Evolutionary conservation across 2,113 vertebrate species (phyloP).

Genomic region (Globicephala melas): DNA sequence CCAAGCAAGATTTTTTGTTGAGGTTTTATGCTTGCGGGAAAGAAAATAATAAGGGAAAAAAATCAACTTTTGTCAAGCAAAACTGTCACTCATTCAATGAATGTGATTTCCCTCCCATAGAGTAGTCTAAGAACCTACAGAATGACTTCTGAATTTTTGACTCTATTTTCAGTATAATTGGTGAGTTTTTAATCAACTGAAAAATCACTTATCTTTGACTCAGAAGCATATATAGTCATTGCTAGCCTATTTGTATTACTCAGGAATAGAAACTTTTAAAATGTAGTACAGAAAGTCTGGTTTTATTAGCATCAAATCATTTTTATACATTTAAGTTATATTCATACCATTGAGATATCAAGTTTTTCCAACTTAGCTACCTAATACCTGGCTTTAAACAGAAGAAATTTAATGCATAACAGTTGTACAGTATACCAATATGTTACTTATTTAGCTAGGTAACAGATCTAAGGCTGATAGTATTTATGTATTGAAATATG

Average conservation of each 20-base stretch:
- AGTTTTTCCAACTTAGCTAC: neutral
- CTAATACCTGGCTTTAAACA: neutral
- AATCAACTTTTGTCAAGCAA: constrained; percentile 8
- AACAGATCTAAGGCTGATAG: neutral
- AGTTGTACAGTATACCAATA: neutral
- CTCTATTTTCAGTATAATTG: neutral
- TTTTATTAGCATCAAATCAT: neutral
- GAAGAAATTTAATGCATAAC: neutral
- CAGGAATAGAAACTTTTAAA: constrained; percentile 24
- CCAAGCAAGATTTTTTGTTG: constrained; percentile 41
- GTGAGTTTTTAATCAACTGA: neutral
- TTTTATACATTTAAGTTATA: constrained; percentile 5
- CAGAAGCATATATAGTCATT: neutral
- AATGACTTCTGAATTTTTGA: constrained; percentile 21
- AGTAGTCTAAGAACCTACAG: neutral
- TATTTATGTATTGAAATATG: neutral
- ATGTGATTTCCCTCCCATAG: neutral
- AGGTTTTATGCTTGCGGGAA: constrained; percentile 29
- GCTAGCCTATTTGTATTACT: neutral
- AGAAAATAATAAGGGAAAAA: constrained; percentile 32
- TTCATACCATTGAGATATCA: neutral
- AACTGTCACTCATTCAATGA: neutral
- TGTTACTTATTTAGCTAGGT: neutral
- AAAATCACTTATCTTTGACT: constrained; percentile 2
- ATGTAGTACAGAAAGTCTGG: constrained; percentile 2